phyloP scores from a whole-genome alignment of 2,113 vertebrate species.

The Cheilinus undulatus region DNA sequence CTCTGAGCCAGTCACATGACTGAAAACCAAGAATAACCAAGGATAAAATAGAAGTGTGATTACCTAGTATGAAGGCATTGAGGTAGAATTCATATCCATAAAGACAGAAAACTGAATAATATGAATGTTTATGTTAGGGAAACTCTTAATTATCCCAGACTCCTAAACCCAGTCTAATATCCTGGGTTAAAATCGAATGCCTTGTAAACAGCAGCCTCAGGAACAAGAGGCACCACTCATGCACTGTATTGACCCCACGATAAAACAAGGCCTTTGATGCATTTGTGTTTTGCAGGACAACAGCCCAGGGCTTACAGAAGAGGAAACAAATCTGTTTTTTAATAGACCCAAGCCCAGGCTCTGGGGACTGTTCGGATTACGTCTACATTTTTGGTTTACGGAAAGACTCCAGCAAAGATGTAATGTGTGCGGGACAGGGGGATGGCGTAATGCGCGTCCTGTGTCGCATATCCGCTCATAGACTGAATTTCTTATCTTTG shows the following conservation, averaged over 20 bases:
- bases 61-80: background rate
- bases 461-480: constrained; percentile 70
- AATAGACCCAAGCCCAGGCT: constrained; percentile 49
- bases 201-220: background rate
- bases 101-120: background rate
- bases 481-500: constrained; percentile 33
- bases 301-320: constrained; percentile 44
- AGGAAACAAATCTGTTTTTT: constrained; percentile 64
- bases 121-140: background rate
- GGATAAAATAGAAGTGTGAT: background rate
- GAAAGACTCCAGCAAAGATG: constrained; percentile 63
- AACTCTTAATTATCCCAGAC: background rate
- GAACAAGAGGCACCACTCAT: constrained; percentile 36
- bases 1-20: too few species aligned
- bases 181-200: background rate
- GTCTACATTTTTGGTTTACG: constrained; percentile 45
- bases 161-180: background rate
- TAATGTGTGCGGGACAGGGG: constrained; percentile 40
- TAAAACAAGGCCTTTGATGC: constrained; percentile 74
- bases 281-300: constrained; percentile 65
- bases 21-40: background rate
- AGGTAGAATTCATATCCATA: background rate
- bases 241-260: constrained; percentile 40
- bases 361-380: constrained; percentile 46
- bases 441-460: constrained; percentile 41